Base-by-base conservation (phyloP, 1,140 invertebrate genomes). In the Hypsibius dujardini region DNA sequence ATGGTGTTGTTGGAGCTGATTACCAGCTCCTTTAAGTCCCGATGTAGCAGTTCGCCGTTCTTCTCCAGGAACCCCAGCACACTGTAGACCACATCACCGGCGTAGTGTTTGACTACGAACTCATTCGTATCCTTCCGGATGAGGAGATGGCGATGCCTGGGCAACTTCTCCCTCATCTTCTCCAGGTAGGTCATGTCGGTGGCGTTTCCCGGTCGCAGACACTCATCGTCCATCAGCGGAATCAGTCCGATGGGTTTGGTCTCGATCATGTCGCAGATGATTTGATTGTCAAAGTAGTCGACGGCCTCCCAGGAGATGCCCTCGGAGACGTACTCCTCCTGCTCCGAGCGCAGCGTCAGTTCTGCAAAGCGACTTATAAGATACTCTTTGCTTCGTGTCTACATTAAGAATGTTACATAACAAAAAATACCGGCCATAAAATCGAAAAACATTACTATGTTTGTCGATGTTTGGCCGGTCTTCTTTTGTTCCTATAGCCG, bases 201-300 rank as follows among this genome's bases (percentile, higher is more conserved):
- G 1, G 90, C 85, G 74, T 91, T 89, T 3, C 92, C 92, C 0
- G 92, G 91, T 60, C 90, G 82, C 2, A 95, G 80, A 78, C 92
- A 95, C 79, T 95, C 92, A 80, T 95, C 92, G 77, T 95, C 91
- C 83, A 93, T 80, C 69, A 89, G 71, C 46, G 73, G 59, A 67
- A 60, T 59, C 69, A 72, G 75, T 86, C 89, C 90, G 83, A 87
- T 87, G 77, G 91, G 87, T 77, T 89, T 90, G 76, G 89, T 88
- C 79, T 95, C 92, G 72, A 95, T 91, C 62, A 95, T 83, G 79
- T 94, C 90, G 79, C 91, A 94, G 75, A 95, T 95, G 62, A 94
- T 85, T 79, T 92, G 89, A 78, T 95, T 95, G 79, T 95, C 90
- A 77, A 95, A 95, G 79, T 90, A 95, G 60, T 88, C 84, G 28